These are phyloP conservation scores for Eulemur mongoz DNA, from an alignment of 2,797 vertebrate species.

Conservation along the genomic window DNA sequence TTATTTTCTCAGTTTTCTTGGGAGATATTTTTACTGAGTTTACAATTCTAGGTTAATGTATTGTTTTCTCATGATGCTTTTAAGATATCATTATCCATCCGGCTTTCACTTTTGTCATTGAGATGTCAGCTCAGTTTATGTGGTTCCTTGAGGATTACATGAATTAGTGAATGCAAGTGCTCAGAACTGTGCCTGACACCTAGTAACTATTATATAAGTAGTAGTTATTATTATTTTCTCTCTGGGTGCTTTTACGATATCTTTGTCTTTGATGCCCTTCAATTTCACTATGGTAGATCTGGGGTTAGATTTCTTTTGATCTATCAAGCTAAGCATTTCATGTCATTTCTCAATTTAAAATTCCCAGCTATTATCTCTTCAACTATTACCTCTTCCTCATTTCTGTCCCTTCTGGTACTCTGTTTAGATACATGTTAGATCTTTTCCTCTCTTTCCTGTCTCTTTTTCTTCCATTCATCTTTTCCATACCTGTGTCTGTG, in stretches of 20 bases:
- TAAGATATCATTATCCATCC: not conserved
- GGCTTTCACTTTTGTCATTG: not conserved
- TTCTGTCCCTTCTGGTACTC: not conserved
- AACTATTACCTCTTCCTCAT: not conserved
- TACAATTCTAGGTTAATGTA: not conserved
- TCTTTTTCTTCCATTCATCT: not conserved
- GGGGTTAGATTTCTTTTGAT: not conserved
- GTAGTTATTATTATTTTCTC: not conserved
- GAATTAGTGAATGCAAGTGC: not conserved
- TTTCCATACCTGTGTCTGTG: not conserved
- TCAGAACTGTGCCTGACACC: not conserved
- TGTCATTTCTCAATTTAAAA: not conserved
- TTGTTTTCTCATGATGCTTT: not conserved
- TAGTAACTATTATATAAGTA: too few species aligned
- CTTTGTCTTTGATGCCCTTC: not conserved
- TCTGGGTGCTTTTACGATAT: not conserved
- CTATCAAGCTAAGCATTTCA: not conserved
- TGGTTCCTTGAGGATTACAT: not conserved
- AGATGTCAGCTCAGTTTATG: accelerated
- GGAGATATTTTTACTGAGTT: not conserved
- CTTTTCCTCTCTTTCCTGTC: not conserved
- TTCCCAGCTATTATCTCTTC: not conserved
- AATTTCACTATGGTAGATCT: not conserved
- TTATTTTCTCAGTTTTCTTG: not conserved
- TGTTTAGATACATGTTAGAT: not conserved